These are phyloP conservation scores for Limosa lapponica DNA, from an alignment of 2,797 vertebrate genomes.

Conservation along the genomic window DNA sequence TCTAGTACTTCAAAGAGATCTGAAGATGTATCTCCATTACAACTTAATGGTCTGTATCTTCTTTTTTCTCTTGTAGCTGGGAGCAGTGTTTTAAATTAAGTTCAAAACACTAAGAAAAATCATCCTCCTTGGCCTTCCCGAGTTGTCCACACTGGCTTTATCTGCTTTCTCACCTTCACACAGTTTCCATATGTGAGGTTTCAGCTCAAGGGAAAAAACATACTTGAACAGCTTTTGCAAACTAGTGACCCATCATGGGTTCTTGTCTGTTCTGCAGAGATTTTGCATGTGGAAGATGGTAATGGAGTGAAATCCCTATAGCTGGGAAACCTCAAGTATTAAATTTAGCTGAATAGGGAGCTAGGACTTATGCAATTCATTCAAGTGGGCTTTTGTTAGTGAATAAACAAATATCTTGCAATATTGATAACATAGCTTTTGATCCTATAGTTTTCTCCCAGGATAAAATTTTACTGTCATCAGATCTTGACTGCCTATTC, in stretches of 20 bases:
- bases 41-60: constrained; percentile 32
- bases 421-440: neutral
- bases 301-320: neutral
- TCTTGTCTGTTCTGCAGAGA: neutral
- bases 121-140: neutral
- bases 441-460: neutral
- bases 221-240: neutral
- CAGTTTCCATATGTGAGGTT: neutral
- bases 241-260: neutral
- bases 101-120: neutral
- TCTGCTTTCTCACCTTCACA: constrained; percentile 6
- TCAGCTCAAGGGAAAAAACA: neutral
- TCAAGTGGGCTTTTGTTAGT: neutral
- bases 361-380: neutral
- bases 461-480: neutral
- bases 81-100: constrained; percentile 40
- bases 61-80: neutral
- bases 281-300: neutral
- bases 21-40: constrained; percentile 36
- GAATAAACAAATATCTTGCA: neutral
- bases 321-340: neutral
- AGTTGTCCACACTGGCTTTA: neutral
- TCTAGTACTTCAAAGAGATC: constrained; percentile 13
- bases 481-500: neutral
- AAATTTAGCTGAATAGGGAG: neutral